Percentiles rank a stretch among this genome's conserved stretches.
These are phyloP conservation scores for Drosophila birchii DNA, from an alignment of 2,888 invertebrate genomes.

Conservation along the genomic window DNA sequence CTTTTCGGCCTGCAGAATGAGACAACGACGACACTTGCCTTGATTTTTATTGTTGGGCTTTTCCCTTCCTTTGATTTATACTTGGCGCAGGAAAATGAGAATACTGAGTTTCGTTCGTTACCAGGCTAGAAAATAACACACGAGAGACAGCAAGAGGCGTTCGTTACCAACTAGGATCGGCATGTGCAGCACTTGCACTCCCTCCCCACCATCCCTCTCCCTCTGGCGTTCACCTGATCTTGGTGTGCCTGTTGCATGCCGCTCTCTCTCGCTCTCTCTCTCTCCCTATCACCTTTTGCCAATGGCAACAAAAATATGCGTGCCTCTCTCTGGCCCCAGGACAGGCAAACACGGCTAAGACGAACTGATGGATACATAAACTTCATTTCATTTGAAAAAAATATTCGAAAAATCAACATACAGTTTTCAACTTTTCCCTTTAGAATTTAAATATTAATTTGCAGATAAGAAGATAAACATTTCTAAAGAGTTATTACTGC, in stretches of 20 bases:
- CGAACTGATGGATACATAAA: background rate
- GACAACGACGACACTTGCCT: slow-evolving; percentile 74
- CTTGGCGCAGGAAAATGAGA: slow-evolving; percentile 58
- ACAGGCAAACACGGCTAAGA: slow-evolving; percentile 3
- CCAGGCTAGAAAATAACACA: background rate
- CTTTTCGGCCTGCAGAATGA: slow-evolving; percentile 24
- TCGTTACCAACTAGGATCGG: slow-evolving; percentile 9
- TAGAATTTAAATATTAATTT: background rate
- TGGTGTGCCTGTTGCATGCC: slow-evolving; percentile 47
- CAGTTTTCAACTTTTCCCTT: no score
- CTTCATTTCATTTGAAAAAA: no score
- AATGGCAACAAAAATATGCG: slow-evolving; percentile 37
- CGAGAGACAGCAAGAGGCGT: background rate
- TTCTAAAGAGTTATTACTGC: slow-evolving; percentile 9
- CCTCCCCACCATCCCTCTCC: background rate
- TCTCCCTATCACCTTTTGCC: slow-evolving; percentile 37
- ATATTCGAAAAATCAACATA: no score
- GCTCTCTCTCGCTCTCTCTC: slow-evolving; percentile 10
- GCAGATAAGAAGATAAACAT: background rate
- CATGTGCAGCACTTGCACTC: slow-evolving; percentile 8
- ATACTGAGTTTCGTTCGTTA: slow-evolving; percentile 26
- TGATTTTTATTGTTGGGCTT: slow-evolving; percentile 74
- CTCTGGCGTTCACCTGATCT: slow-evolving; percentile 10
- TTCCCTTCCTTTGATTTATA: slow-evolving; percentile 72
- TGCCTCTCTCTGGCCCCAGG: slow-evolving; percentile 1